Percentiles rank a stretch among this genome's conserved stretches.
These are phyloP conservation scores for Sebastes taczanowskii DNA, from an alignment of 2,797 vertebrate genomes.

Conservation along the genomic window DNA sequence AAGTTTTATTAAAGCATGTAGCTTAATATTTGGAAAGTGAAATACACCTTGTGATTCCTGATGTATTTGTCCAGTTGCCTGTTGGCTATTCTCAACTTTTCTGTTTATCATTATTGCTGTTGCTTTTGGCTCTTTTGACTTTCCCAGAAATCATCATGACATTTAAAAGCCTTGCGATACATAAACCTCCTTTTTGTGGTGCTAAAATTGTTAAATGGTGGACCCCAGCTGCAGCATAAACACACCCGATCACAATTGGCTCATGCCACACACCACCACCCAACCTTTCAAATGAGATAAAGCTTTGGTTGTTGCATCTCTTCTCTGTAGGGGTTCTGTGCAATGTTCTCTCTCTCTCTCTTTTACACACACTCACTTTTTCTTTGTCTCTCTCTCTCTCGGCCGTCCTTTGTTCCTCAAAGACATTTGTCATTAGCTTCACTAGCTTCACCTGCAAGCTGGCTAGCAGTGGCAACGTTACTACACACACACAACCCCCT, in stretches of 20 bases:
- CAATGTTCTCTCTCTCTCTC: slow-evolving; percentile 6
- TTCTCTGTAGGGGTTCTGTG: slow-evolving; percentile 19
- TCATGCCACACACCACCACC: slow-evolving; percentile 10
- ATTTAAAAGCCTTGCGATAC: slow-evolving; percentile 19
- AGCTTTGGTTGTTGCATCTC: slow-evolving; percentile 25
- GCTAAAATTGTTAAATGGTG: slow-evolving; percentile 19
- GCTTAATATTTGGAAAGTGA: not conserved
- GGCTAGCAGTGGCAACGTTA: not conserved
- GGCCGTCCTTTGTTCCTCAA: slow-evolving; percentile 65
- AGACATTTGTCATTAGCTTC: slow-evolving; percentile 65
- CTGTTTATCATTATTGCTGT: not conserved
- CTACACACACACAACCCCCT: not conserved
- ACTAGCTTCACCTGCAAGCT: slow-evolving; percentile 58
- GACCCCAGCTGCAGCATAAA: slow-evolving; percentile 43
- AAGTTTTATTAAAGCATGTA: not conserved
- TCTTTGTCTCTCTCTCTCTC: slow-evolving; percentile 24
- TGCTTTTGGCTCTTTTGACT: not conserved
- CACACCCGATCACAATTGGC: slow-evolving; percentile 35
- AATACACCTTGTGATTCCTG: not conserved
- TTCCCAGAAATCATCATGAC: not conserved
- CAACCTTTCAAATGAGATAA: slow-evolving; percentile 49
- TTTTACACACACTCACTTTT: slow-evolving; percentile 8
- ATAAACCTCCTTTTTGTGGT: slow-evolving; percentile 1
- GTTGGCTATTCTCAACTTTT: not conserved
- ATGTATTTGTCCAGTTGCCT: not conserved